Evolutionary conservation across 1,140 invertebrate species (phyloP), one percentile per base, ranked within the genome.

Genomic region (Anadara kagoshimensis): DNA sequence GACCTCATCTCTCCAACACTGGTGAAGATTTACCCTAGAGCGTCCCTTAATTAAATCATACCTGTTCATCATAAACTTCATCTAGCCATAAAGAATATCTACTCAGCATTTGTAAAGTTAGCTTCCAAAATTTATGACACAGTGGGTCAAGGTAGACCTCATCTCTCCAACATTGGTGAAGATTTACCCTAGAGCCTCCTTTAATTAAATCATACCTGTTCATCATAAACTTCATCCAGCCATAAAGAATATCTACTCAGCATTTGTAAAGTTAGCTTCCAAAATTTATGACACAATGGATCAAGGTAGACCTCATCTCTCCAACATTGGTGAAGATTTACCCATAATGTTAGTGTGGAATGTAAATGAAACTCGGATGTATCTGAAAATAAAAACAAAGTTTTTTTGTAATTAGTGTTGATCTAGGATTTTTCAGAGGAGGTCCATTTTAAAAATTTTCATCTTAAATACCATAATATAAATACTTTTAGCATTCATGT

Each of bases 251-350:
- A 95, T 78, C 96, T 92, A 36, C 94, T 92, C 26, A 95, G 80
- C 41, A 97, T 90, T 90, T 97, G 95, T 36, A 97, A 88, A 57
- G 92, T 94, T 8, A 97, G 90, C 88, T 96, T 97, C 93, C 94
- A 97, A 90, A 97, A 96, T 83, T 94, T 89, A 78, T 94, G 93
- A 77, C 93, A 91, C 1, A 97, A 85, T 62, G 94, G 92, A 5
- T 91, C 86, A 43, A 97, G 90, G 87, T 93, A 96, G 2, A 96
- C 90, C 20, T 93, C 93, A 20, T 93, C 90, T 0, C 91, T 89
- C 94, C 95, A 97, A 84, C 94, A 94, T 12, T 90, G 90, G 51
- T 90, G 80, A 24, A 96, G 74, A 80, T 91, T 91, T 11, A 77
- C 65, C 84, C 88, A 84, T 45, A 89, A 59, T 18, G 69, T 75